Percentiles rank a stretch among this genome's conserved stretches.
These are phyloP conservation scores for Albula glossodonta DNA, from an alignment of 2,113 vertebrate genomes.

Conservation along the genomic window DNA sequence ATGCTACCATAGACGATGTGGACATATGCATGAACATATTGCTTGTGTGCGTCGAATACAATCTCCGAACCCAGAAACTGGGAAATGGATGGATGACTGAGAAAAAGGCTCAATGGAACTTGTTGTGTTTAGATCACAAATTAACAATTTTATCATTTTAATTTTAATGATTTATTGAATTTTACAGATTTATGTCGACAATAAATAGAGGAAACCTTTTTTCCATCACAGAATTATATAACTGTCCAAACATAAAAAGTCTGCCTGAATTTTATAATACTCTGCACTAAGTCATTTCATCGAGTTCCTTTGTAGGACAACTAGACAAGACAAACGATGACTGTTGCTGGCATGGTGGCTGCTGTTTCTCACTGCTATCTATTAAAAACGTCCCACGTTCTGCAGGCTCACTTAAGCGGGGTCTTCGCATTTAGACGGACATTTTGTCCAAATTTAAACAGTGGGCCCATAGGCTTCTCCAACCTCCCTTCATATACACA, in stretches of 20 bases:
- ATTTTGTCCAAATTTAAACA: constrained; percentile 34
- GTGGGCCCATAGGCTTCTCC: neutral
- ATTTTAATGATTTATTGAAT: no score
- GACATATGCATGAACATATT: no score
- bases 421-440: constrained; percentile 1
- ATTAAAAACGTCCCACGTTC: neutral
- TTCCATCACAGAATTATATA: no score
- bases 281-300: neutral
- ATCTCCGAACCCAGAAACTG: neutral
- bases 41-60: neutral
- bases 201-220: no score
- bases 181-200: no score
- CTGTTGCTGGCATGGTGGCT: neutral
- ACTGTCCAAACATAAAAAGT: neutral
- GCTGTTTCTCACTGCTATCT: neutral
- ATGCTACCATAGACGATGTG: no score
- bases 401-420: neutral
- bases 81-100: neutral
- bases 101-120: no score
- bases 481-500: constrained; percentile 42
- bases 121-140: no score
- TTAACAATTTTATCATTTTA: no score
- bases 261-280: neutral
- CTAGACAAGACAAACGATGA: neutral
- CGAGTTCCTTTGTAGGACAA: neutral